phyloP scores from a whole-genome alignment of 2,797 vertebrate genomes.

The Rhincodon typus region DNA sequence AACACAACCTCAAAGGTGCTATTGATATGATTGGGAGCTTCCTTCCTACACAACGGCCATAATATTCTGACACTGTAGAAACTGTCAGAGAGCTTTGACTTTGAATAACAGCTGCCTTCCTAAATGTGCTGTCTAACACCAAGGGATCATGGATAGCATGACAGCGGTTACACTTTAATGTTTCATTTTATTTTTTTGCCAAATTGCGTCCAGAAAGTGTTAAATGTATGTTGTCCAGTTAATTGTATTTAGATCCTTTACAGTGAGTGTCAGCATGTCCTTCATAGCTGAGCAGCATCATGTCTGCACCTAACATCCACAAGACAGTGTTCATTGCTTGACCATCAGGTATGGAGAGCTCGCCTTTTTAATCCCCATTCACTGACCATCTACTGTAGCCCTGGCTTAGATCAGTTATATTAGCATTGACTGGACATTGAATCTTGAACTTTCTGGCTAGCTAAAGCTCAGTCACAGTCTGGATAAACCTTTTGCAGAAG shows the following conservation, averaged over 20 bases:
- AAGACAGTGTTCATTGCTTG: background rate
- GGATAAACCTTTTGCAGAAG: background rate
- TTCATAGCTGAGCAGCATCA: background rate
- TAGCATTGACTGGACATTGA: background rate
- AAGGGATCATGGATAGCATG: background rate
- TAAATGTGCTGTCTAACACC: background rate
- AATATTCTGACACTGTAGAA: background rate
- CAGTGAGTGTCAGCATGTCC: background rate
- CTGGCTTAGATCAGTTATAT: background rate
- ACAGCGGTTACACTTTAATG: background rate
- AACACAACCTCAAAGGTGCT: constrained; percentile 9
- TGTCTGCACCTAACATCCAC: background rate
- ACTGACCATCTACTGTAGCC: background rate
- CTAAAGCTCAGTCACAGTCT: background rate
- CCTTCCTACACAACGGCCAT: constrained; percentile 12
- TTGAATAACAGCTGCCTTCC: background rate
- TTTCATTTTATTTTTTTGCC: background rate
- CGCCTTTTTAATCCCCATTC: background rate
- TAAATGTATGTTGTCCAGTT: background rate
- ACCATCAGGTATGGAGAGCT: background rate
- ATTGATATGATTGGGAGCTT: constrained; percentile 23
- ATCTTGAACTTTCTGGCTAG: background rate
- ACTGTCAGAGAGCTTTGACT: background rate
- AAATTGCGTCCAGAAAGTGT: background rate
- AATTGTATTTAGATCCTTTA: background rate